Evolutionary conservation across 2,113 vertebrate genomes (phyloP).

Genomic region (Seriola rivoliana): DNA sequence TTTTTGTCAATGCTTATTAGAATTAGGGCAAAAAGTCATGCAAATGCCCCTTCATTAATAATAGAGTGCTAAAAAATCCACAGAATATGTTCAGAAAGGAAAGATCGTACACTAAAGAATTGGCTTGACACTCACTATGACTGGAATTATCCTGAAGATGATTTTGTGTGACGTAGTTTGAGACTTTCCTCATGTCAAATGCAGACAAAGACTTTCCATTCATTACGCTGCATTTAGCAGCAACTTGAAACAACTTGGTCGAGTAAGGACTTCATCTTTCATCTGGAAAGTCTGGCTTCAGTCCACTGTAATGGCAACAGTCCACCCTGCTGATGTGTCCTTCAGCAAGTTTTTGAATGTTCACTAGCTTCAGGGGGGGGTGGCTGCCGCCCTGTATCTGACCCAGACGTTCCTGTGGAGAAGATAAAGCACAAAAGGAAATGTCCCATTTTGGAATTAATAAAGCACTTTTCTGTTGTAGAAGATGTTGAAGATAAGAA

Average conservation of each 20-base stretch:
- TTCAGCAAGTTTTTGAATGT: constrained; percentile 34
- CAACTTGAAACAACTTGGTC: constrained; percentile 20
- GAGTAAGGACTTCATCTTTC: constrained; percentile 22
- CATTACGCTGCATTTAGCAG: constrained; percentile 19
- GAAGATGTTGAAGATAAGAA: neutral
- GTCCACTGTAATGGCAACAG: neutral
- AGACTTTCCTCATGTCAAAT: neutral
- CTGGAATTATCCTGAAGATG: neutral
- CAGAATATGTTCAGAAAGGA: too few species aligned
- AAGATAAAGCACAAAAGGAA: neutral
- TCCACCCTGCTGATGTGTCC: constrained; percentile 23
- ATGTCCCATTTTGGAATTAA: neutral
- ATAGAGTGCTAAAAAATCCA: too few species aligned
- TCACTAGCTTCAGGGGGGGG: neutral
- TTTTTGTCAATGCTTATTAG: too few species aligned
- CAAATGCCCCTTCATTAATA: too few species aligned
- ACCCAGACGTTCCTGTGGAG: neutral
- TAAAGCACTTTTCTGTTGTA: neutral
- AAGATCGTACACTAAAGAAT: too few species aligned
- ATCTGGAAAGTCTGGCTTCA: constrained; percentile 24
- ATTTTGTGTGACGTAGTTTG: neutral
- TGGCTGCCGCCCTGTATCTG: neutral
- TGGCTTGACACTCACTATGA: too few species aligned
- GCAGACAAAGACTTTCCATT: constrained; percentile 20
- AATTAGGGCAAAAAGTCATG: too few species aligned